Evolutionary conservation across 35 echinoderm and acorn worm species (phyloP).

Genomic region (Acanthaster planci): DNA sequence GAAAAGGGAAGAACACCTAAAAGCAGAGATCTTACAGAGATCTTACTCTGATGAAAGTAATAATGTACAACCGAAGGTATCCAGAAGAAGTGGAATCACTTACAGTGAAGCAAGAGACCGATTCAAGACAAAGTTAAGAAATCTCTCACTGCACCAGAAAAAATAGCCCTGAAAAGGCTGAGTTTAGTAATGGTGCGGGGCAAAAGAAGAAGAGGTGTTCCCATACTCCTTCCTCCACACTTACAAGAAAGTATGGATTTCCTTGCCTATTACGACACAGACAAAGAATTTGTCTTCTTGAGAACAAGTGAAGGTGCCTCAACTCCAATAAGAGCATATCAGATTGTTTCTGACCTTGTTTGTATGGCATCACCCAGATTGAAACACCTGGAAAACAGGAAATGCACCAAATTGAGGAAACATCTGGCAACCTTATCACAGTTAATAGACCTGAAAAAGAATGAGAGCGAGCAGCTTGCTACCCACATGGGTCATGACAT

Average conservation of each 20-base stretch:
- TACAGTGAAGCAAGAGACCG: neutral
- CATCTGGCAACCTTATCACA: conserved; percentile 64
- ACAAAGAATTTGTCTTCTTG: neutral
- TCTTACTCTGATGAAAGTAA: conserved; percentile 43
- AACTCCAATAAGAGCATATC: neutral
- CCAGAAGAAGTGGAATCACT: conserved; percentile 55
- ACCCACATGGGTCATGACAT: conserved; percentile 58
- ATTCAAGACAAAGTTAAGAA: conserved; percentile 49
- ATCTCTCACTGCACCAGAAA: conserved; percentile 51
- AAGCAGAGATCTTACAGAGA: conserved; percentile 15
- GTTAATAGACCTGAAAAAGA: conserved; percentile 37
- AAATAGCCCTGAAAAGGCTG: conserved; percentile 31
- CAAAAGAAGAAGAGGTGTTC: conserved; percentile 52
- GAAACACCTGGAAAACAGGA: neutral
- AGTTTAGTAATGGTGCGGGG: conserved; percentile 49
- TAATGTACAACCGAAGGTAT: conserved; percentile 51
- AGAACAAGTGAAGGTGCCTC: neutral
- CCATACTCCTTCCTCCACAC: conserved; percentile 36
- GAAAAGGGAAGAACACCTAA: conserved; percentile 29
- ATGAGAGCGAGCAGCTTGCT: conserved; percentile 61
- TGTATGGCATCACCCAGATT: neutral
- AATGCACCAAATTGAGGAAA: conserved; percentile 31
- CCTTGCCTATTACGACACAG: neutral
- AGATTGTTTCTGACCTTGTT: neutral
- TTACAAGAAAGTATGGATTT: conserved; percentile 49